These are phyloP conservation scores for Smutsia temminckii DNA, from an alignment of 2,797 vertebrate genomes.

Conservation along the genomic window DNA sequence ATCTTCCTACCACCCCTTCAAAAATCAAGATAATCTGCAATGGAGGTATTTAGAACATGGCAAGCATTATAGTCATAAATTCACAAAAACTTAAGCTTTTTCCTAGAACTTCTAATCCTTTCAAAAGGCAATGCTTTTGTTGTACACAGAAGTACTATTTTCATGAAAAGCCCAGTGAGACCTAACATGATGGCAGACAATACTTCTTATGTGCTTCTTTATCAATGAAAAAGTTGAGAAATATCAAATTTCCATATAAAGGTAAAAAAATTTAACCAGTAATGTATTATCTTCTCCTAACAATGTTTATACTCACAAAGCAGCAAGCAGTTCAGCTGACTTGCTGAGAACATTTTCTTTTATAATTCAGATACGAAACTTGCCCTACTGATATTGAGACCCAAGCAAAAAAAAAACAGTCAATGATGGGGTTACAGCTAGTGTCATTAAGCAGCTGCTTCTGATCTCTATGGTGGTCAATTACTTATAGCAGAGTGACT, in stretches of 20 bases:
- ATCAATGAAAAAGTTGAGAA: slow-evolving; percentile 33
- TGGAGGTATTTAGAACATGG: slow-evolving; percentile 7
- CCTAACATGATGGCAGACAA: not conserved
- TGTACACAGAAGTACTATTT: slow-evolving; percentile 18
- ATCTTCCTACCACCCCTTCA: not conserved
- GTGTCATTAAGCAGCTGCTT: slow-evolving; percentile 1
- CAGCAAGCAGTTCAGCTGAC: slow-evolving; percentile 29
- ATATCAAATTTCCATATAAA: not conserved
- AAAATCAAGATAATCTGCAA: slow-evolving; percentile 48
- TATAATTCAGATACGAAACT: not conserved
- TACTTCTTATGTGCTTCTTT: not conserved
- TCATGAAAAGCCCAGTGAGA: slow-evolving; percentile 51
- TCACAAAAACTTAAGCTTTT: slow-evolving; percentile 27
- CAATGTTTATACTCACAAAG: slow-evolving; percentile 34
- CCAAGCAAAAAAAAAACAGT: slow-evolving; percentile 16
- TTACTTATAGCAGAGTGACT: not conserved
- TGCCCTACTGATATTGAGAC: not conserved
- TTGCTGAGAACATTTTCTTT: not conserved
- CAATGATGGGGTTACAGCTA: slow-evolving; percentile 15
- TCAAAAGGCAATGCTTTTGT: slow-evolving; percentile 35
- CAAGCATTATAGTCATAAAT: slow-evolving; percentile 38
- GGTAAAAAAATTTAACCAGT: slow-evolving; percentile 45
- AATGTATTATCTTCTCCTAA: slow-evolving; percentile 11
- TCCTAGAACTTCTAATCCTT: slow-evolving; percentile 37
- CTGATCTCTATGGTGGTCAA: not conserved